A percentile compares a stretch with the other conserved stretches of the same genome.
Evolutionary conservation across 2,888 invertebrate species (phyloP).

Genomic region (Odontocerum albicorne): DNA sequence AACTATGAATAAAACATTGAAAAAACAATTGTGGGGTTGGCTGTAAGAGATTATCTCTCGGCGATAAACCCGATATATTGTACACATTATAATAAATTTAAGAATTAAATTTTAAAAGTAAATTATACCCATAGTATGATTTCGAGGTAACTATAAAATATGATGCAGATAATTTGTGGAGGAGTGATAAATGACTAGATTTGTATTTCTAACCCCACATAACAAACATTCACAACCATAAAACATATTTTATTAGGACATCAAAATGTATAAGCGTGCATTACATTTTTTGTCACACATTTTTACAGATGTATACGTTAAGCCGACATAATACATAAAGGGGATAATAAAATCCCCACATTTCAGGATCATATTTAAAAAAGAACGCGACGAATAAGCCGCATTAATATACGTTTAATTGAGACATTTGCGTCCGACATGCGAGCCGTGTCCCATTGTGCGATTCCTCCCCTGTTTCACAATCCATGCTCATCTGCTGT

Average conservation of each 20-base stretch:
- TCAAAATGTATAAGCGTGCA: not conserved
- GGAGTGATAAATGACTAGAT: conserved; percentile 9
- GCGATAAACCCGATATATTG: no score
- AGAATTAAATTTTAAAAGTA: no score
- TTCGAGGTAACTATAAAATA: conserved; percentile 12
- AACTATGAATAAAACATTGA: no score
- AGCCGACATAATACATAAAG: conserved; percentile 12
- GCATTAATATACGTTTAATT: conserved; percentile 29
- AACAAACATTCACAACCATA: not conserved
- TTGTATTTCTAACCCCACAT: not conserved
- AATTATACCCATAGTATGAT: no score
- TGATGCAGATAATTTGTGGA: not conserved
- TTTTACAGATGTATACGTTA: conserved; percentile 9
- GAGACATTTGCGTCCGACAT: conserved; percentile 24
- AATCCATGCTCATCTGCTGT: conserved; percentile 1
- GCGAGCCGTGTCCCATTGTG: conserved; percentile 12
- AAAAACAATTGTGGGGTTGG: no score
- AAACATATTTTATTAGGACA: conserved; percentile 3
- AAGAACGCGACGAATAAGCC: conserved; percentile 4
- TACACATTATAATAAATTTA: no score
- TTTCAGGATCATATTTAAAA: conserved; percentile 23
- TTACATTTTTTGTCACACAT: conserved; percentile 4
- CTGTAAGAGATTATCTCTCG: no score
- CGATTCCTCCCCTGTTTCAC: conserved; percentile 1
- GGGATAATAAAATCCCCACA: conserved; percentile 17